Evolutionary conservation across 2,797 vertebrate species (phyloP).

Genomic region (Schizopygopsis malacanthus): DNA sequence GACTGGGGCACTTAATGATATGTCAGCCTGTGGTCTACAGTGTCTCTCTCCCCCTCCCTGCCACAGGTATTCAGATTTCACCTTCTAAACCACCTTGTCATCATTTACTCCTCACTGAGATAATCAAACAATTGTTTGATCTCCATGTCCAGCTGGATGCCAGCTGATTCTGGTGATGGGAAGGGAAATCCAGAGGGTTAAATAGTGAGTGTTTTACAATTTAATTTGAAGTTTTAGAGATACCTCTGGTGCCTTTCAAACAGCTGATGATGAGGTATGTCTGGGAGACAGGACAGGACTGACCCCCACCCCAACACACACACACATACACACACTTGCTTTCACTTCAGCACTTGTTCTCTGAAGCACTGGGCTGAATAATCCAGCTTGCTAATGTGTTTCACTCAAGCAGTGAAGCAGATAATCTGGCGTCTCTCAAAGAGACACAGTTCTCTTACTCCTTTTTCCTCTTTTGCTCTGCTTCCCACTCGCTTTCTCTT

Average conservation of each 20-base stretch:
- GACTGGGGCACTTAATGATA: constrained; percentile 56
- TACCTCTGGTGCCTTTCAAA: background rate
- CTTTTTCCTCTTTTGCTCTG: constrained; percentile 27
- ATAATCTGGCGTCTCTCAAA: constrained; percentile 77
- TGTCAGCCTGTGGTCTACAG: constrained; percentile 51
- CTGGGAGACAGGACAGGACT: background rate
- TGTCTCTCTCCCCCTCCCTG: constrained; percentile 14
- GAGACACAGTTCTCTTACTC: constrained; percentile 58
- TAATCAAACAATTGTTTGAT: constrained; percentile 68
- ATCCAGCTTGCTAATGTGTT: constrained; percentile 79
- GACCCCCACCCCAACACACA: background rate
- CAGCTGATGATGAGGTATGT: constrained; percentile 5
- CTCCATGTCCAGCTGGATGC: constrained; percentile 9
- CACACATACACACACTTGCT: background rate
- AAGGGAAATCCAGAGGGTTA: background rate
- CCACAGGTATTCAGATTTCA: constrained; percentile 75
- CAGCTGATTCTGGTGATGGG: background rate
- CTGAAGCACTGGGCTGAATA: constrained; percentile 76
- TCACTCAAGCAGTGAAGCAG: constrained; percentile 75
- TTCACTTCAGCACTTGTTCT: constrained; percentile 53
- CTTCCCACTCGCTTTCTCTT: constrained; percentile 10
- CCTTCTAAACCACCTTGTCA: constrained; percentile 62
- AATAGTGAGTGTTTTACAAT: background rate
- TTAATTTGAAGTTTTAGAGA: constrained; percentile 3
- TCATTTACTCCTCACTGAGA: constrained; percentile 51